A percentile compares a stretch with the other conserved stretches of the same genome.
phyloP scores from a whole-genome alignment of 2,113 vertebrate genomes.

The Acrocephalus kingi region DNA sequence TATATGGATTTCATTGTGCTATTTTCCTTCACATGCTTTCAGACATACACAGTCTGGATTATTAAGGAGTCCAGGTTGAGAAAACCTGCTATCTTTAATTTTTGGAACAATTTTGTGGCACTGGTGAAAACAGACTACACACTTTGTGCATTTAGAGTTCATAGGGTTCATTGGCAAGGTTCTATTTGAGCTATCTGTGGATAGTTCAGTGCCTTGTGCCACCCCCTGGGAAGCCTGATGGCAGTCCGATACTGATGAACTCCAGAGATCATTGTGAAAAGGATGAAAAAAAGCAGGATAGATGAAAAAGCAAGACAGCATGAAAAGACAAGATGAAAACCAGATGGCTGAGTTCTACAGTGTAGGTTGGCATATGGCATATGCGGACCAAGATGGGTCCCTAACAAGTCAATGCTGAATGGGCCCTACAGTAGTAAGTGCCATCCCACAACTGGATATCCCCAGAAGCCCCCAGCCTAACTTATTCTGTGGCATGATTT shows the following conservation, averaged over 20 bases:
- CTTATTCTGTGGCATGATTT: neutral
- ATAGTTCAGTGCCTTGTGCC: rapidly evolving
- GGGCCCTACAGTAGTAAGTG: neutral
- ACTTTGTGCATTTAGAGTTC: neutral
- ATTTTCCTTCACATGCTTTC: neutral
- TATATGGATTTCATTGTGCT: neutral
- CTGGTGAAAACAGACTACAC: neutral
- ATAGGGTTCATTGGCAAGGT: neutral
- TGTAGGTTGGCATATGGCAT: neutral
- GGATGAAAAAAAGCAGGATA: neutral
- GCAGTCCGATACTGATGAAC: neutral
- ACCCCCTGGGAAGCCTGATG: neutral
- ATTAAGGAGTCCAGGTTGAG: neutral
- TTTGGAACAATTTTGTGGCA: neutral
- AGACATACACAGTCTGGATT: neutral
- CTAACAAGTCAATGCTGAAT: neutral
- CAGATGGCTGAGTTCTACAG: neutral
- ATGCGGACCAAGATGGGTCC: neutral
- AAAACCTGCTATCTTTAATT: neutral
- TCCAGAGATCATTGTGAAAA: neutral
- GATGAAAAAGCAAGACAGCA: neutral
- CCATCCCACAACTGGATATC: neutral
- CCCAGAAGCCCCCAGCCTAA: neutral
- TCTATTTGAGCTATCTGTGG: neutral
- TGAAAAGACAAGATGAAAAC: neutral